phyloP scores from a whole-genome alignment of 2,797 vertebrate species.

The Coregonus sp. region DNA sequence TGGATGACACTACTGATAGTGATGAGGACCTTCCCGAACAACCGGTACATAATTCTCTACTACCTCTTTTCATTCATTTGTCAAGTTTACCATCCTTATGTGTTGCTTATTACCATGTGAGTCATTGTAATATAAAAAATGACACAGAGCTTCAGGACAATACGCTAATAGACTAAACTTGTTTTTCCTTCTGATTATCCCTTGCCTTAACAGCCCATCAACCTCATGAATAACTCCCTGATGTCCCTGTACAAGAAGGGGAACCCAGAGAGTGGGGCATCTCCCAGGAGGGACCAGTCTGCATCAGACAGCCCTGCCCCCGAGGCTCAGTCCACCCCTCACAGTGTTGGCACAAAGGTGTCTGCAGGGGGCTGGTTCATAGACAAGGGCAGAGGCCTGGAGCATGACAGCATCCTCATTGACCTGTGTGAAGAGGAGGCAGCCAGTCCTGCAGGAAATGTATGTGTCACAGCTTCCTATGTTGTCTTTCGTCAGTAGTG shows the following conservation, averaged over 20 bases:
- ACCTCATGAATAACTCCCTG: conserved; percentile 93
- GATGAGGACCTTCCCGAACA: conserved; percentile 78
- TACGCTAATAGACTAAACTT: background rate
- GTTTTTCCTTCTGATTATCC: conserved; percentile 5
- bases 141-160: background rate
- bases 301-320: conserved; percentile 34
- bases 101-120: background rate
- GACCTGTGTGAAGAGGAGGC: conserved; percentile 82
- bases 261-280: conserved; percentile 62
- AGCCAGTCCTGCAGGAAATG: conserved; percentile 45
- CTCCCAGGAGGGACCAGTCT: conserved; percentile 51
- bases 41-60: conserved; percentile 69
- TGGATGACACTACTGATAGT: conserved; percentile 74
- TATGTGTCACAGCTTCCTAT: conserved; percentile 8
- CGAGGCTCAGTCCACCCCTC: background rate
- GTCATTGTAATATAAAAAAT: background rate
- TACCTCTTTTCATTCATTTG: background rate
- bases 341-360: conserved; percentile 32
- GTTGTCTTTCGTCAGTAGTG: background rate
- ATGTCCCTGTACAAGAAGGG: conserved; percentile 87
- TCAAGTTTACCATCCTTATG: background rate
- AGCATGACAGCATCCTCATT: conserved; percentile 69
- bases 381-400: conserved; percentile 73
- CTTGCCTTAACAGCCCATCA: conserved; percentile 73
- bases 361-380: conserved; percentile 86